Conservation (phyloP, 2,113 vertebrate species). For the Ceyx melanurus region DNA sequence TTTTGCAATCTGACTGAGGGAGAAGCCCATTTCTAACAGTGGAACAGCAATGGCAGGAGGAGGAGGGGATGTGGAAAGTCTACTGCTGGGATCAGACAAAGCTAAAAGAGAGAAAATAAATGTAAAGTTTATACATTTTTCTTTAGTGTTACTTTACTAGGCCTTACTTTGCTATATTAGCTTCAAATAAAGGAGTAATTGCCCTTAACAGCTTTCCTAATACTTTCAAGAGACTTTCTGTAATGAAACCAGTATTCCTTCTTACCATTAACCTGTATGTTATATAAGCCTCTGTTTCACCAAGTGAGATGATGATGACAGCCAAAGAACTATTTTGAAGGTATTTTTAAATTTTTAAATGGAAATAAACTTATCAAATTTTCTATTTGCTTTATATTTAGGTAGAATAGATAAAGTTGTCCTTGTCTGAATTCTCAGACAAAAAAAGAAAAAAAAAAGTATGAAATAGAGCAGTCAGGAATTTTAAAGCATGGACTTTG, state of each 20-base stretch:
- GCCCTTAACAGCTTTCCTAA: not conserved
- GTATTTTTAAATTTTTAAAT: not conserved
- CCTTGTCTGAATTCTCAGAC: not conserved
- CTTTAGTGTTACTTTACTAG: not conserved
- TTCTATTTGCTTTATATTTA: not conserved
- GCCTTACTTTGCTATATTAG: not conserved
- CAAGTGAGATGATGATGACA: not conserved
- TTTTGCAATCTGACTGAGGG: slow-evolving; percentile 93
- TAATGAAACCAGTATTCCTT: not conserved
- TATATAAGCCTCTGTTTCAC: not conserved
- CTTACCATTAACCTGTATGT: not conserved
- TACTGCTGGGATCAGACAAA: slow-evolving; percentile 94
- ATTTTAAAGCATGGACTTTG: not conserved
- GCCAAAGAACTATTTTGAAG: not conserved
- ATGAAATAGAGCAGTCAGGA: not conserved
- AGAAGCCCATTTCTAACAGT: slow-evolving; percentile 96
- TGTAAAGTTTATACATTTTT: not conserved
- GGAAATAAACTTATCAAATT: not conserved
- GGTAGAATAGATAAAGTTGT: not conserved
- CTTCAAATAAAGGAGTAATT: not conserved
- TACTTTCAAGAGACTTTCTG: not conserved
- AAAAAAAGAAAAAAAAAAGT: not conserved
- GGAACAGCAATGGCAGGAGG: slow-evolving; percentile 97
- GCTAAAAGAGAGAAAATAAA: slow-evolving; percentile 65
- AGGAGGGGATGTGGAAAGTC: slow-evolving; percentile 95